Conservation (phyloP, 2,888 invertebrate genomes). For the Drosophila stalkeri region DNA sequence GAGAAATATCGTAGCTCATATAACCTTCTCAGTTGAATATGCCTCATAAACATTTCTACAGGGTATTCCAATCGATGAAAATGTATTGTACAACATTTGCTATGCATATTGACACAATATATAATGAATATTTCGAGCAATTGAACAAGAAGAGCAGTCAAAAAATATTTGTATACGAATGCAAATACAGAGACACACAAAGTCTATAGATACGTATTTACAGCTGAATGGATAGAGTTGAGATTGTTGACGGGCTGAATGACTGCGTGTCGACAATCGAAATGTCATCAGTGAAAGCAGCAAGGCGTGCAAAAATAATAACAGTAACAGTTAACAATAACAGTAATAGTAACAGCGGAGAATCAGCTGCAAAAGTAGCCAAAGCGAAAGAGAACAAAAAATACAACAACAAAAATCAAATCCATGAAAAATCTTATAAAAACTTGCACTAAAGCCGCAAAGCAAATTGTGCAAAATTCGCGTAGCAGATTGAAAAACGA, state of each 20-base stretch:
- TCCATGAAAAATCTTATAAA: conserved; percentile 28
- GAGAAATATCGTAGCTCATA: not conserved
- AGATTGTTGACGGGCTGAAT: conserved; percentile 7
- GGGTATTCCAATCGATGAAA: conserved; percentile 15
- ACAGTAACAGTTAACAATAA: conserved; percentile 49
- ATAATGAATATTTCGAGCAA: conserved; percentile 6
- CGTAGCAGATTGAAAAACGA: conserved; percentile 45
- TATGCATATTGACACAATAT: conserved; percentile 17
- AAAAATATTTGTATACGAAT: conserved; percentile 14
- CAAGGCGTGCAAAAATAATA: conserved; percentile 44
- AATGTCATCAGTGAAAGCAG: conserved; percentile 32
- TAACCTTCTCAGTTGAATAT: not conserved
- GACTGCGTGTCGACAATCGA: conserved; percentile 10
- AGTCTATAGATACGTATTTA: not conserved
- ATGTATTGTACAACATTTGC: conserved; percentile 13
- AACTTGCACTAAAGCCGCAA: conserved; percentile 47
- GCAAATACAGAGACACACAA: conserved; percentile 1
- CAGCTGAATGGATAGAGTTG: not conserved
- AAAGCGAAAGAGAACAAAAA: not conserved
- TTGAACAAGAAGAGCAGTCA: conserved; percentile 5
- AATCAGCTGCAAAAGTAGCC: conserved; percentile 60
- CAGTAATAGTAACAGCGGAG: conserved; percentile 41
- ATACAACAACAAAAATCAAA: not conserved
- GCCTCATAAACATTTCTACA: not conserved
- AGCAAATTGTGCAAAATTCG: conserved; percentile 41